Conservation (phyloP, 1,140 invertebrate genomes). For the Laupala kohalensis region DNA sequence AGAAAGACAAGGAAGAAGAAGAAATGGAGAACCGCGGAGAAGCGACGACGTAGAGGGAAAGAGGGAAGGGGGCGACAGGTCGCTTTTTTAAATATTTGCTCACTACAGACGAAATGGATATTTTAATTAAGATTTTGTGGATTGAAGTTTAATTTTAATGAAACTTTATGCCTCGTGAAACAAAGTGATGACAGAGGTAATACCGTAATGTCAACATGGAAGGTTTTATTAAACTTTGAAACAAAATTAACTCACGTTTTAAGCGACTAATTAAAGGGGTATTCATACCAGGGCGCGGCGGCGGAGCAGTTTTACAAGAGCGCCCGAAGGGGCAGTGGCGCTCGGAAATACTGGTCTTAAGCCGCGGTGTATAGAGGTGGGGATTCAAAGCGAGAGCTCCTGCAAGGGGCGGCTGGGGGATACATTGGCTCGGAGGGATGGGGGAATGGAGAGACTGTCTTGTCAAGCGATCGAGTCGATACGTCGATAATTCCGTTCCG, state of each 20-base stretch:
- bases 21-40: too few species aligned
- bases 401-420: too few species aligned
- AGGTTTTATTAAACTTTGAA: background rate
- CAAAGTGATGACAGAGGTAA: background rate
- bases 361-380: too few species aligned
- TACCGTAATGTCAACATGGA: background rate
- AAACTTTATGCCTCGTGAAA: background rate
- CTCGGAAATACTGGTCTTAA: too few species aligned
- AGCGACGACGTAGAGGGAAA: background rate
- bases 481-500: too few species aligned
- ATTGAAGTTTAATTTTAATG: background rate
- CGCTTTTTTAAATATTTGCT: background rate
- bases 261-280: background rate
- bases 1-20: too few species aligned
- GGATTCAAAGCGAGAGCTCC: too few species aligned
- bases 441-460: too few species aligned
- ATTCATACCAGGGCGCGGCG: background rate
- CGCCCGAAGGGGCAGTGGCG: too few species aligned
- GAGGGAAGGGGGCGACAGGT: background rate
- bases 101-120: background rate
- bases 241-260: background rate
- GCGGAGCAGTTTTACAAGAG: too few species aligned
- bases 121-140: background rate
- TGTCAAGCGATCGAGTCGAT: too few species aligned
- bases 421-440: too few species aligned